These are phyloP conservation scores for Mystacornis crossleyi DNA, from an alignment of 2,113 vertebrate species.

Conservation along the genomic window DNA sequence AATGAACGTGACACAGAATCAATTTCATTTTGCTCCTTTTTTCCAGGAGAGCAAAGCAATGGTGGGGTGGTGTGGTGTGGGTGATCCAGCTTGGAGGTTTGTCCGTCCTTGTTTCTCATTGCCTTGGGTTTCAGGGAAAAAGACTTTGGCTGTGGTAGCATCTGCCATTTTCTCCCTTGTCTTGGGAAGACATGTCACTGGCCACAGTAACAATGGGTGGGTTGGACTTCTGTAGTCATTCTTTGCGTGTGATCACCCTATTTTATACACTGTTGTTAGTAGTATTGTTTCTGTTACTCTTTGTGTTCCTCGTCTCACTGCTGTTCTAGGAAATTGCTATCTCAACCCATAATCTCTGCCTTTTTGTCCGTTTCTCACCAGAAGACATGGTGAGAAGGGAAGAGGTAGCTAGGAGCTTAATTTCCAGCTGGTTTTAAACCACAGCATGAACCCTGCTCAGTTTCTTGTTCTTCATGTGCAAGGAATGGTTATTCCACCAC, in stretches of 20 bases:
- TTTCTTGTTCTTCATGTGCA: not conserved
- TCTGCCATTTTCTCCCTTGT: not conserved
- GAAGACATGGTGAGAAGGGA: not conserved
- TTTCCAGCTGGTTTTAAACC: not conserved
- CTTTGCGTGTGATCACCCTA: not conserved
- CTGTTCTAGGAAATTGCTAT: not conserved
- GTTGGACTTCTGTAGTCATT: not conserved
- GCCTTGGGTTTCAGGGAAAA: not conserved
- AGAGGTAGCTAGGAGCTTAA: not conserved
- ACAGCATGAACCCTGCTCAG: not conserved
- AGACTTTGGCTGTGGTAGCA: not conserved
- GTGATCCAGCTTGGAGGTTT: not conserved
- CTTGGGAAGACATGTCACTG: not conserved
- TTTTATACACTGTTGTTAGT: not conserved
- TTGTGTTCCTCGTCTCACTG: not conserved
- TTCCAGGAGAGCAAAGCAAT: not conserved
- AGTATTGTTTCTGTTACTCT: not conserved
- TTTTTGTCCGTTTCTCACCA: not conserved
- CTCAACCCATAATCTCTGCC: not conserved
- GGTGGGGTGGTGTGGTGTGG: not conserved
- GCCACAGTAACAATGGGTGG: not conserved
- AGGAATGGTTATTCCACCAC: not conserved
- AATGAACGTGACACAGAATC: fast-evolving
- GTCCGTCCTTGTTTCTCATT: not conserved
- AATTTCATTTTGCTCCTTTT: not conserved